These are phyloP conservation scores for Volucella inanis DNA, from an alignment of 2,888 invertebrate genomes.

Conservation along the genomic window DNA sequence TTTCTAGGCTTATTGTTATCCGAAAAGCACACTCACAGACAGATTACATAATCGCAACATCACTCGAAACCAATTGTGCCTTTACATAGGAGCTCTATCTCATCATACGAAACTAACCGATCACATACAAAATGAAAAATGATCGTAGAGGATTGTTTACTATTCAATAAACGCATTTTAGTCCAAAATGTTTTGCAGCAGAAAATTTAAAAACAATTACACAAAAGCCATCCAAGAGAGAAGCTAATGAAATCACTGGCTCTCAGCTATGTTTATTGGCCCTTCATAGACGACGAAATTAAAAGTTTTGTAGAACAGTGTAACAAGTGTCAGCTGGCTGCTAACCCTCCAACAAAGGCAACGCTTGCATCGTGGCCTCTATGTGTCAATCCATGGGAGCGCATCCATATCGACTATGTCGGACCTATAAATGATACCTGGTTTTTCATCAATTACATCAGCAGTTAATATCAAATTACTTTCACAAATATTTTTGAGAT, in stretches of 20 bases:
- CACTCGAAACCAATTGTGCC: too few species aligned
- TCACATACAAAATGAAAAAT: too few species aligned
- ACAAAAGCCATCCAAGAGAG: conserved; percentile 76
- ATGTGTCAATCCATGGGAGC: conserved; percentile 76
- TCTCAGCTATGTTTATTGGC: conserved; percentile 77
- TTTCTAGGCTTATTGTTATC: too few species aligned
- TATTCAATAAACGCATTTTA: conserved; percentile 35
- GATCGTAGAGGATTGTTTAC: conserved; percentile 11
- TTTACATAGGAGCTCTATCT: too few species aligned
- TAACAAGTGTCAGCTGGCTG: conserved; percentile 71
- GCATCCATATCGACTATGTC: too few species aligned
- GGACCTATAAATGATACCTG: too few species aligned
- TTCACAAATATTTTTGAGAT: too few species aligned
- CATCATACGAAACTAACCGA: too few species aligned
- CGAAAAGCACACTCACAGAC: too few species aligned
- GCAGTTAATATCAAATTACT: too few species aligned
- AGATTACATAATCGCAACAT: too few species aligned
- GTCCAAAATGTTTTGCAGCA: conserved; percentile 19
- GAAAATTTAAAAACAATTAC: conserved; percentile 66
- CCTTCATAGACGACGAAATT: conserved; percentile 76
- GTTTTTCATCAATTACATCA: too few species aligned
- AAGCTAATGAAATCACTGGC: conserved; percentile 77
- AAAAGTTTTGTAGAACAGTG: conserved; percentile 74
- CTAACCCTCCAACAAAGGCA: conserved; percentile 74
- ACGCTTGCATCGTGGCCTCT: conserved; percentile 66